phyloP scores from a whole-genome alignment of 2,888 invertebrate species.

The Marasmarcha lunaedactyla region DNA sequence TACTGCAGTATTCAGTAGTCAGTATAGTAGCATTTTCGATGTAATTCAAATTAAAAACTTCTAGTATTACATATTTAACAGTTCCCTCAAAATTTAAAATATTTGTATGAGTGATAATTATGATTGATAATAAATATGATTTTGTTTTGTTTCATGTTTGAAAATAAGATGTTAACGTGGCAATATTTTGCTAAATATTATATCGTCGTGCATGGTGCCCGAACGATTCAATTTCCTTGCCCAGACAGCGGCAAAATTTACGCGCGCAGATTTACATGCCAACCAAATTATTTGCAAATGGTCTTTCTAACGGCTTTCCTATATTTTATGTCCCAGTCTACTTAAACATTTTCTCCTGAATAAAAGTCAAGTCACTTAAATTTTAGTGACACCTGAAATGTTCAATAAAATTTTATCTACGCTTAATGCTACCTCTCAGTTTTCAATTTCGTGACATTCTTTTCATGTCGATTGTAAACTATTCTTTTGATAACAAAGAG shows the following conservation, averaged over 20 bases:
- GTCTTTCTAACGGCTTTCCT: conserved; percentile 46
- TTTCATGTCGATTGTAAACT: too few species aligned
- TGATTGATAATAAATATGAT: too few species aligned
- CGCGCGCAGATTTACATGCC: conserved; percentile 64
- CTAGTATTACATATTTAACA: too few species aligned
- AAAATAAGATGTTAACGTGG: conserved; percentile 12
- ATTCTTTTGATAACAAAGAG: too few species aligned
- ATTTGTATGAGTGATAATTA: too few species aligned
- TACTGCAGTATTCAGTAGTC: too few species aligned
- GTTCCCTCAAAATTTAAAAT: too few species aligned
- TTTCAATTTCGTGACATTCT: too few species aligned
- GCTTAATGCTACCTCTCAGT: too few species aligned
- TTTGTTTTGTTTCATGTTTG: neutral
- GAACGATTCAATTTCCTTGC: conserved; percentile 66
- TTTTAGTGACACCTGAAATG: neutral
- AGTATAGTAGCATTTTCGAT: too few species aligned
- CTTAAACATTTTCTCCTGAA: conserved; percentile 7
- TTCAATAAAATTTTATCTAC: too few species aligned
- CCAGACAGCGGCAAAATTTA: conserved; percentile 64
- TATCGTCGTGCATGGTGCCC: conserved; percentile 55
- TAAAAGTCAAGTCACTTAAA: neutral
- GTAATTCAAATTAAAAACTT: too few species aligned
- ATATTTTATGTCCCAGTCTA: conserved; percentile 42
- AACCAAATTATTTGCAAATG: conserved; percentile 62
- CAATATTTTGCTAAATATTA: conserved; percentile 46